These are phyloP conservation scores for Eonycteris spelaea DNA, from an alignment of 2,113 vertebrate genomes.

Conservation along the genomic window DNA sequence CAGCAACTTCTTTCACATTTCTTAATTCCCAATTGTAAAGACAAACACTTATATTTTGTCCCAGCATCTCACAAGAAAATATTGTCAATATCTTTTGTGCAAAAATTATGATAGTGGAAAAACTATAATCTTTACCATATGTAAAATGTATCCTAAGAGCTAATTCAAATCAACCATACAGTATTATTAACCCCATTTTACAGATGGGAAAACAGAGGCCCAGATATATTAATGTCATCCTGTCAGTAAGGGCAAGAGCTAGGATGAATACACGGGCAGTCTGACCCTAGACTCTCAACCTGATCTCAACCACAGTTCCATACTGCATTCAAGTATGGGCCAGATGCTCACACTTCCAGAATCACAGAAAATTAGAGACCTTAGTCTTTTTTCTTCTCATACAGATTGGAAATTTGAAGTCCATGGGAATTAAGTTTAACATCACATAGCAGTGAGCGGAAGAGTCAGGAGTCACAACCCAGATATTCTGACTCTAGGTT, in stretches of 20 bases:
- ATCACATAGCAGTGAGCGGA: background rate
- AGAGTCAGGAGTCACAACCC: background rate
- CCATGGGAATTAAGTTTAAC: background rate
- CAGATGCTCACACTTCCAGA: background rate
- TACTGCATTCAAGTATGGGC: background rate
- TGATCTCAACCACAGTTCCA: background rate
- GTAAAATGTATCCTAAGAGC: slow-evolving; percentile 23
- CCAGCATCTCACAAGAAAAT: background rate
- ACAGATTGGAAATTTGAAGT: background rate
- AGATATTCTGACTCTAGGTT: background rate
- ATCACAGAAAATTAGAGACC: background rate
- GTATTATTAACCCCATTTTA: slow-evolving; percentile 1
- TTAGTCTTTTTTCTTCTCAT: background rate
- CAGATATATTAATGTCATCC: background rate
- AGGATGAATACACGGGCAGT: background rate
- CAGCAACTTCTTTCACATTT: background rate
- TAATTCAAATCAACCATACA: background rate
- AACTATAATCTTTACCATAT: background rate
- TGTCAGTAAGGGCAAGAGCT: background rate
- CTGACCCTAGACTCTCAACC: background rate
- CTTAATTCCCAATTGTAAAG: background rate
- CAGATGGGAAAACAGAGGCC: background rate
- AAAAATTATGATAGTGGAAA: slow-evolving; percentile 6
- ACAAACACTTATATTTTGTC: slow-evolving; percentile 9
- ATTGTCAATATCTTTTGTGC: background rate